Evolutionary conservation across 2,113 vertebrate species (phyloP).

Genomic region (Campylorhamphus procurvoides): DNA sequence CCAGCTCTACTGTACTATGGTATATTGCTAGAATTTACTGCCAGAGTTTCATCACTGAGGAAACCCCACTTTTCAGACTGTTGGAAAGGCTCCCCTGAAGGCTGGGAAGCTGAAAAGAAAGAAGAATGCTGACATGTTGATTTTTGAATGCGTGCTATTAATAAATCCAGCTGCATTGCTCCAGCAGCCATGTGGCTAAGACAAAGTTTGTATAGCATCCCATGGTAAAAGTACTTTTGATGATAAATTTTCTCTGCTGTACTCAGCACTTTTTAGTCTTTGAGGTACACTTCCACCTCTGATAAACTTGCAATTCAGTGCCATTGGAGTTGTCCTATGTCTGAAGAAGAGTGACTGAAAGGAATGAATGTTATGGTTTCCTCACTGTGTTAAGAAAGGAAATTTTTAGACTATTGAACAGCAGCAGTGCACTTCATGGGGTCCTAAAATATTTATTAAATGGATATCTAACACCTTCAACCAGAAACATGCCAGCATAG

Average conservation of each 20-base stretch:
- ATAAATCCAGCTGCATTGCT: neutral
- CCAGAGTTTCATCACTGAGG: neutral
- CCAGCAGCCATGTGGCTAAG: neutral
- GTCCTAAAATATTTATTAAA: neutral
- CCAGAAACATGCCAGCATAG: neutral
- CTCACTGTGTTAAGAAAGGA: neutral
- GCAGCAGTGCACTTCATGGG: neutral
- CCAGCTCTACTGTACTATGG: neutral
- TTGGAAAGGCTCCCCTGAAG: neutral
- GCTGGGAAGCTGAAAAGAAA: neutral
- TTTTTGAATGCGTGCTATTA: neutral
- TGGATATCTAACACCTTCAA: neutral
- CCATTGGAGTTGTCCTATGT: neutral
- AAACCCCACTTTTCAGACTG: neutral
- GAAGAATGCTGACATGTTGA: neutral
- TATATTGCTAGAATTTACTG: neutral
- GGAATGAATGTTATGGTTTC: neutral
- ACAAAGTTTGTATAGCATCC: neutral
- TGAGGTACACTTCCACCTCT: neutral
- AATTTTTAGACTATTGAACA: neutral
- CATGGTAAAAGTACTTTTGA: neutral
- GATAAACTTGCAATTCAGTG: neutral
- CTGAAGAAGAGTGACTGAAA: neutral
- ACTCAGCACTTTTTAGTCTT: slow-evolving; percentile 25
- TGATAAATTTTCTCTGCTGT: slow-evolving; percentile 33